A percentile compares a stretch with the other conserved stretches of the same genome.
Conservation (phyloP, 2,888 invertebrate species). For the Zaprionus lineosus region DNA sequence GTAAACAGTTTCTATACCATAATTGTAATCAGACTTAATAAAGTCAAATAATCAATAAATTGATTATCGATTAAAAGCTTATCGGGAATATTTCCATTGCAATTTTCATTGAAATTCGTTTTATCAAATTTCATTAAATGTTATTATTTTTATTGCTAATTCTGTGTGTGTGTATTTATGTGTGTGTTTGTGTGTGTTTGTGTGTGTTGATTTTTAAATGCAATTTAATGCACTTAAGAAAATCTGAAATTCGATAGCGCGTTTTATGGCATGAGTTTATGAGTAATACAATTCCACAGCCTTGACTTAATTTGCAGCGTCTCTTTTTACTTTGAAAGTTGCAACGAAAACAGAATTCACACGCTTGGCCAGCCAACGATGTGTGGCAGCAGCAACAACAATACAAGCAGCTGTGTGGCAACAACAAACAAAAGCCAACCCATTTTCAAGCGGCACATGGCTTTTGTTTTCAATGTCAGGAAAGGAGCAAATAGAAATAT, state of each 20-base stretch:
- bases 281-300: constrained; percentile 63
- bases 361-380: constrained; percentile 54
- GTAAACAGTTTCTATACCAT: too few species aligned
- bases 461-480: constrained; percentile 74
- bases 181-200: constrained; percentile 64
- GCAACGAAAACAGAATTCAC: constrained; percentile 74
- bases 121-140: too few species aligned
- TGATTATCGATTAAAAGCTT: too few species aligned
- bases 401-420: too few species aligned
- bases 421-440: constrained; percentile 32
- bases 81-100: too few species aligned
- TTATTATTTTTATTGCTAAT: too few species aligned
- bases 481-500: too few species aligned
- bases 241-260: constrained; percentile 55
- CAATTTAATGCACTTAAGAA: constrained; percentile 48
- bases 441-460: constrained; percentile 53
- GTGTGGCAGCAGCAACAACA: constrained; percentile 22
- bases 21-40: too few species aligned
- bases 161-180: too few species aligned
- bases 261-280: constrained; percentile 56
- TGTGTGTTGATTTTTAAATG: constrained; percentile 32
- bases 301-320: constrained; percentile 72
- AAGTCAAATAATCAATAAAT: too few species aligned
- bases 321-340: constrained; percentile 74
- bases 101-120: too few species aligned